Percentiles rank a stretch among this genome's conserved stretches.
phyloP scores from a whole-genome alignment of 2,113 vertebrate genomes.

The Alexandromys fortis region DNA sequence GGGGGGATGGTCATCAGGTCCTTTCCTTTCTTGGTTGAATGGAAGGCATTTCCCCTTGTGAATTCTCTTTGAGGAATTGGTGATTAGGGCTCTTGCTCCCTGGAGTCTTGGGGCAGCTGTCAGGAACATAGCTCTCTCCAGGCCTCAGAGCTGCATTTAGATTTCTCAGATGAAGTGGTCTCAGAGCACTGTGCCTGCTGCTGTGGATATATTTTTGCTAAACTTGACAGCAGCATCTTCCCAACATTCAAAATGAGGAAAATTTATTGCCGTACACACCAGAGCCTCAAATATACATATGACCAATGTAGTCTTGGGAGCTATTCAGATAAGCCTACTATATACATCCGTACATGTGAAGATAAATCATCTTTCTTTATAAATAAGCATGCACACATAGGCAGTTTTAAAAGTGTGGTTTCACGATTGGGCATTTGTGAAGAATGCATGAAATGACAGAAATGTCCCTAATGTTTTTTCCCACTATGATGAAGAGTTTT shows the following conservation, averaged over 20 bases:
- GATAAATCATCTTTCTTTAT: neutral
- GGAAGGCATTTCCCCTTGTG: conserved; percentile 5
- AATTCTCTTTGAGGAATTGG: conserved; percentile 76
- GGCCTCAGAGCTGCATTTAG: conserved; percentile 40
- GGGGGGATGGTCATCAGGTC: neutral
- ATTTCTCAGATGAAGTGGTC: conserved; percentile 44
- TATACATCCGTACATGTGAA: neutral
- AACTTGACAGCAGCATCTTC: neutral
- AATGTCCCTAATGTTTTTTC: neutral
- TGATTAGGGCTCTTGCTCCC: conserved; percentile 71
- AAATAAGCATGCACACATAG: neutral
- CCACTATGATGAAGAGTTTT: neutral
- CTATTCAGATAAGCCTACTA: neutral
- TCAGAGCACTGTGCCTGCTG: neutral
- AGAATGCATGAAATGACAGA: neutral
- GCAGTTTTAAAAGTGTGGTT: neutral
- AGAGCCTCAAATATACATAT: conserved; percentile 8
- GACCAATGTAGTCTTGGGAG: neutral
- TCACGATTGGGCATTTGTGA: neutral
- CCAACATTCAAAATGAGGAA: neutral
- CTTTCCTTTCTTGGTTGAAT: conserved; percentile 71
- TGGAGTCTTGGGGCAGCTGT: conserved; percentile 75
- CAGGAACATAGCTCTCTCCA: conserved; percentile 65
- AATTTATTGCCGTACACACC: neutral
- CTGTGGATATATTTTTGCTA: neutral